These are phyloP conservation scores for Cantharis flavilabris DNA, from an alignment of 2,888 invertebrate species.

Conservation along the genomic window DNA sequence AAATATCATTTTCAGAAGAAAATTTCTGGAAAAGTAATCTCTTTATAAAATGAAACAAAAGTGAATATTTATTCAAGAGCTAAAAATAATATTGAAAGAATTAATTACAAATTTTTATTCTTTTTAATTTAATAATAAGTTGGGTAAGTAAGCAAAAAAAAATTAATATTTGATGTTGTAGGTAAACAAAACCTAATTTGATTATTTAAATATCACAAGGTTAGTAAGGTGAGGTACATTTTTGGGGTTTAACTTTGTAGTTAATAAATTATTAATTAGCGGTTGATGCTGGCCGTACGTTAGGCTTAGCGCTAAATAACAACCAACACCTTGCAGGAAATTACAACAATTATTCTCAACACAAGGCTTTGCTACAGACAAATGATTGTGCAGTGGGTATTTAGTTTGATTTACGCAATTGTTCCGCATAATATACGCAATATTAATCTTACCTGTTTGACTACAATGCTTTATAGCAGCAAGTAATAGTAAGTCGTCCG, in stretches of 20 bases:
- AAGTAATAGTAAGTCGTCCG: not conserved
- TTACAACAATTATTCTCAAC: conserved; percentile 43
- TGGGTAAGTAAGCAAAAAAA: not conserved
- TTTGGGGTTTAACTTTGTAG: not conserved
- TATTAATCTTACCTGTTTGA: conserved; percentile 20
- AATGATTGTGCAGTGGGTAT: conserved; percentile 39
- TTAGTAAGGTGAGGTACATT: not conserved
- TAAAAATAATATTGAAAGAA: not conserved
- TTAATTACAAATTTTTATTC: not conserved
- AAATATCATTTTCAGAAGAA: not conserved
- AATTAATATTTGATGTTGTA: not conserved
- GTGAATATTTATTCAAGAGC: not conserved
- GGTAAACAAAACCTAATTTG: not conserved
- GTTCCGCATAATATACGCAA: conserved; percentile 19
- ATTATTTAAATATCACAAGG: not conserved
- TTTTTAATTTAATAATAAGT: not conserved
- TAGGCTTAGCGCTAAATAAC: conserved; percentile 16
- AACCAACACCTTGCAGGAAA: conserved; percentile 42
- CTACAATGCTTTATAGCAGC: not conserved
- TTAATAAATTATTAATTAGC: conserved; percentile 20
- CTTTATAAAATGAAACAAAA: not conserved
- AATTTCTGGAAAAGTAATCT: not conserved
- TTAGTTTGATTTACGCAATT: conserved; percentile 40
- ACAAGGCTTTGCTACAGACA: conserved; percentile 38
- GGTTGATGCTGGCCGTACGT: conserved; percentile 7